Evolutionary conservation across 2,888 invertebrate species (phyloP).

Genomic region (Dastarcus helophoroides): DNA sequence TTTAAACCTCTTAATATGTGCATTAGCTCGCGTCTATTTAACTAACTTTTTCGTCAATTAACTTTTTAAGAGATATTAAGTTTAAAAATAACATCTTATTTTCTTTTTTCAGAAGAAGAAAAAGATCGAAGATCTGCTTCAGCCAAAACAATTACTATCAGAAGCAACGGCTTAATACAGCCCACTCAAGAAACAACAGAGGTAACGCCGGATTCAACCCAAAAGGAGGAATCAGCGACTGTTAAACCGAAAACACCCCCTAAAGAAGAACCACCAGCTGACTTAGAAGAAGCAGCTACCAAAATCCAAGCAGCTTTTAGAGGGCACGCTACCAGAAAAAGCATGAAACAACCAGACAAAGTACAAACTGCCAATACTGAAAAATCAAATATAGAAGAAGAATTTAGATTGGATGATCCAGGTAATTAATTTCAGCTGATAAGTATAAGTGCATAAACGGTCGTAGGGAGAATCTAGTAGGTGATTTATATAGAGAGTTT

Average conservation of each 20-base stretch:
- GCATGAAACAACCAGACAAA: constrained; percentile 49
- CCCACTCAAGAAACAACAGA: neutral
- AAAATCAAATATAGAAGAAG: constrained; percentile 61
- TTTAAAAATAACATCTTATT: too few relatives aligned
- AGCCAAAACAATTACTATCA: constrained; percentile 30
- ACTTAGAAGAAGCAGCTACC: constrained; percentile 58
- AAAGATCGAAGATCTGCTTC: constrained; percentile 27
- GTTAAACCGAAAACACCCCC: constrained; percentile 17
- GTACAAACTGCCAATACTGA: constrained; percentile 41
- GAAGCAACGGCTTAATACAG: constrained; percentile 22
- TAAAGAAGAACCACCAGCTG: constrained; percentile 23
- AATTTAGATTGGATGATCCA: constrained; percentile 70
- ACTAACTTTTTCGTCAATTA: too few relatives aligned
- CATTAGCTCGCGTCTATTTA: too few relatives aligned
- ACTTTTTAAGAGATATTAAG: too few relatives aligned
- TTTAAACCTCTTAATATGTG: too few relatives aligned
- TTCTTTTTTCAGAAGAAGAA: too few relatives aligned
- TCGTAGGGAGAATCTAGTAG: too few relatives aligned
- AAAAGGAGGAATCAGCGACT: too few relatives aligned
- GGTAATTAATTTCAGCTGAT: too few relatives aligned
- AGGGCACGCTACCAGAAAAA: constrained; percentile 68
- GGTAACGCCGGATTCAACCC: too few relatives aligned
- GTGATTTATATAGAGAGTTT: too few relatives aligned
- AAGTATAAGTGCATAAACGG: too few relatives aligned
- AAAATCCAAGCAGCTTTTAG: constrained; percentile 85